Evolutionary conservation across 2,888 invertebrate species (phyloP).

Genomic region (Aproaerema taeniolella): DNA sequence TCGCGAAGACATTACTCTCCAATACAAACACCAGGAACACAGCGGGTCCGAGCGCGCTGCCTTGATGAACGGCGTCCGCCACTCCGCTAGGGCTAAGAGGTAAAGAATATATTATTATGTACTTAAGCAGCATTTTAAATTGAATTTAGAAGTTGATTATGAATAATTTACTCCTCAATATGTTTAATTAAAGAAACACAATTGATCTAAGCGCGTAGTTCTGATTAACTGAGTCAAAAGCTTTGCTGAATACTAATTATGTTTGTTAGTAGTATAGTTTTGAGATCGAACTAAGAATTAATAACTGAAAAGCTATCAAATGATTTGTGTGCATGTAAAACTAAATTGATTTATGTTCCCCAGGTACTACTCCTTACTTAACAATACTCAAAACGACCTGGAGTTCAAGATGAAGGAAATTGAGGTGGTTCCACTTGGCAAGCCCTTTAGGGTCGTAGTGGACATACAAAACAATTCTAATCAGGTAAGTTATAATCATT

Average conservation of each 20-base stretch:
- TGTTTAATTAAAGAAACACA: too few relatives aligned
- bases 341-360: background rate
- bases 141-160: too few relatives aligned
- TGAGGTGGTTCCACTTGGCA: conserved; percentile 83
- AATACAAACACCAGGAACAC: conserved; percentile 86
- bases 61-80: conserved; percentile 85
- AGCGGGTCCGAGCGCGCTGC: conserved; percentile 84
- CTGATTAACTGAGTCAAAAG: too few relatives aligned
- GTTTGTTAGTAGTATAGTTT: too few relatives aligned
- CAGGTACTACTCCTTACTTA: conserved; percentile 79
- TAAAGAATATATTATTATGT: conserved; percentile 28
- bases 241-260: too few relatives aligned
- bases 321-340: background rate
- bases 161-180: too few relatives aligned
- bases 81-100: conserved; percentile 81
- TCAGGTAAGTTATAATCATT: conserved; percentile 40
- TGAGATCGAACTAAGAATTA: too few relatives aligned
- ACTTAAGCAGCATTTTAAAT: too few relatives aligned
- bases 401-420: conserved; percentile 81
- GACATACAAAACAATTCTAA: conserved; percentile 80
- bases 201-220: too few relatives aligned
- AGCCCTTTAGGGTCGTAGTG: conserved; percentile 81
- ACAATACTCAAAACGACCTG: conserved; percentile 77
- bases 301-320: too few relatives aligned
- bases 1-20: conserved; percentile 81